Evolutionary conservation across 2,797 vertebrate species (phyloP).

Genomic region (Austrolebias charrua): DNA sequence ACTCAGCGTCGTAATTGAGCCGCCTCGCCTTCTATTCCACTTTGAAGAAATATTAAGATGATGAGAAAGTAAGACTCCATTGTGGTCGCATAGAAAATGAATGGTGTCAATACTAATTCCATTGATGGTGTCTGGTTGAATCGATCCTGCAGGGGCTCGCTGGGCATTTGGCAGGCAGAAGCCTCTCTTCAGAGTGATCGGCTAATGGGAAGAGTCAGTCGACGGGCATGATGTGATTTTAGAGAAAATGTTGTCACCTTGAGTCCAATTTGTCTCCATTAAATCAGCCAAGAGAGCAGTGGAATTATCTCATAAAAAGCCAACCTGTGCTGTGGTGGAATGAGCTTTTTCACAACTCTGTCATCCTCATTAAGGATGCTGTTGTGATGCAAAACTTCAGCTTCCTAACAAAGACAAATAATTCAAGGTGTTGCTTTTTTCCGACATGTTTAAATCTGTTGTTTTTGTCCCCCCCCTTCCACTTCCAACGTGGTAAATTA

Average conservation of each 20-base stretch:
- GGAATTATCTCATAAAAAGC: slow-evolving; percentile 59
- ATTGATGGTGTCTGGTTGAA: slow-evolving; percentile 74
- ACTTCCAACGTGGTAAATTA: slow-evolving; percentile 21
- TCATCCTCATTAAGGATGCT: slow-evolving; percentile 36
- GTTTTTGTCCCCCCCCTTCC: slow-evolving; percentile 6
- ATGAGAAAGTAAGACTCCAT: slow-evolving; percentile 70
- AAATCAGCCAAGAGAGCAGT: slow-evolving; percentile 55
- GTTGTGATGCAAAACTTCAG: slow-evolving; percentile 19
- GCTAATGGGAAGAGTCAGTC: slow-evolving; percentile 73
- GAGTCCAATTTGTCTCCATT: slow-evolving; percentile 65
- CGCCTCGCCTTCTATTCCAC: slow-evolving; percentile 27
- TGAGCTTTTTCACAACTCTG: slow-evolving; percentile 33
- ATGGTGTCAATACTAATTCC: slow-evolving; percentile 79
- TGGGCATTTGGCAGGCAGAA: slow-evolving; percentile 64
- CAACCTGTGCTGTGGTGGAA: slow-evolving; percentile 25
- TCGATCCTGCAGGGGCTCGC: slow-evolving; percentile 67
- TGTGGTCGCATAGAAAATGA: slow-evolving; percentile 74
- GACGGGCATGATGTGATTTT: slow-evolving; percentile 69
- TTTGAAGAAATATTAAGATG: slow-evolving; percentile 66
- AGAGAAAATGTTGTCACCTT: slow-evolving; percentile 71
- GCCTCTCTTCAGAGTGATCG: slow-evolving; percentile 65
- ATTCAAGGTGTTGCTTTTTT: slow-evolving; percentile 12
- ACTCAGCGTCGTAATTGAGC: slow-evolving; percentile 60
- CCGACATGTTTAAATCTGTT: slow-evolving; percentile 15
- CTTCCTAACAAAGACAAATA: slow-evolving; percentile 17